These are phyloP conservation scores for Clarias fuscus DNA, from an alignment of 2,797 vertebrate genomes.

Conservation along the genomic window DNA sequence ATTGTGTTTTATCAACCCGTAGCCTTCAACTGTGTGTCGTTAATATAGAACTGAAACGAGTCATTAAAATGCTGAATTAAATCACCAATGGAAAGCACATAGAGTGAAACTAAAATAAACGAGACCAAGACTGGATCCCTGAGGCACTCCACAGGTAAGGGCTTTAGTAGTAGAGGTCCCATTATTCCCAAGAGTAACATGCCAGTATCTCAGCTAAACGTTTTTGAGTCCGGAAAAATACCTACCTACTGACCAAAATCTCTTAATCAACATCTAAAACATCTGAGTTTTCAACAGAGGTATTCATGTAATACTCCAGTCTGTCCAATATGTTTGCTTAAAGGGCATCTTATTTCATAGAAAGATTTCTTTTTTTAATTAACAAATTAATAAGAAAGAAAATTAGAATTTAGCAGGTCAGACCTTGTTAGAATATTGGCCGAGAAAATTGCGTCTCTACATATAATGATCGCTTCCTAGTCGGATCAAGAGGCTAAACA, in stretches of 20 bases:
- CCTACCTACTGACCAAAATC: background rate
- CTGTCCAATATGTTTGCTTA: too few species aligned
- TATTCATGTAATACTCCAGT: background rate
- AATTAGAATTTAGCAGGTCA: too few species aligned
- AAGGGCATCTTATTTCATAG: too few species aligned
- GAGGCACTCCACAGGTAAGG: conserved; percentile 1
- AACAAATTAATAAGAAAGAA: too few species aligned
- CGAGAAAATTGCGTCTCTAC: too few species aligned
- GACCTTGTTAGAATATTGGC: too few species aligned
- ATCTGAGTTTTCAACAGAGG: too few species aligned
- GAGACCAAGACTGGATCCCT: background rate
- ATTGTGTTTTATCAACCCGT: background rate
- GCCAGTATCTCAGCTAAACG: background rate
- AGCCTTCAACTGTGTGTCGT: background rate
- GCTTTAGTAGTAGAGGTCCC: background rate
- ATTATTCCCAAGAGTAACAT: background rate
- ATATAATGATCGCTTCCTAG: background rate
- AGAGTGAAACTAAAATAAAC: conserved; percentile 5
- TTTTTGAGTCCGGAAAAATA: background rate
- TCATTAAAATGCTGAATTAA: background rate
- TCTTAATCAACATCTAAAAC: background rate
- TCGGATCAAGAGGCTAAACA: background rate
- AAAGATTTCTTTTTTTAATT: too few species aligned
- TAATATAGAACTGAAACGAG: background rate
- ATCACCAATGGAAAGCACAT: background rate